Conservation (phyloP, 2,888 invertebrate genomes). For the Campoletis raptor region DNA sequence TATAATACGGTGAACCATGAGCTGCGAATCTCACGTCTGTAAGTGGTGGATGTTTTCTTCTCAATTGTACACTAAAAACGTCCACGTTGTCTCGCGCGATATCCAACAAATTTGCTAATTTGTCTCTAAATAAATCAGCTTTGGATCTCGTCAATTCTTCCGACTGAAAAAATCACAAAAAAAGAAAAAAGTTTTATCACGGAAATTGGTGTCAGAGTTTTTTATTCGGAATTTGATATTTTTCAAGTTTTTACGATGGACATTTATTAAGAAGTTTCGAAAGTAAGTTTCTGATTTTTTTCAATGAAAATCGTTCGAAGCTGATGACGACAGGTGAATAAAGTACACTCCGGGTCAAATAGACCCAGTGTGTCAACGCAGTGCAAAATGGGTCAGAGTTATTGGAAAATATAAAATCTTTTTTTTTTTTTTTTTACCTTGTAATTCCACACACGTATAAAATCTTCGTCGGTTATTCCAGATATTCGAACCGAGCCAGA, state of each 20-base stretch:
- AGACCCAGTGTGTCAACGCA: not conserved
- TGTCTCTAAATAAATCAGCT: constrained; percentile 94
- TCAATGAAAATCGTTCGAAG: not conserved
- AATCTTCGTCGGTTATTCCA: constrained; percentile 98
- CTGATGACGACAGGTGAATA: no score
- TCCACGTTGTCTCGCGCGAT: constrained; percentile 96
- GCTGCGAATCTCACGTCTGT: constrained; percentile 98
- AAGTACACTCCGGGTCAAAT: not conserved
- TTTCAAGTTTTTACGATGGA: not conserved
- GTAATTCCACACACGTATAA: constrained; percentile 97
- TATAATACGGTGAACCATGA: constrained; percentile 98
- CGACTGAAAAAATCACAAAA: constrained; percentile 84
- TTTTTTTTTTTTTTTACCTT: constrained; percentile 83
- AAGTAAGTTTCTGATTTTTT: no score
- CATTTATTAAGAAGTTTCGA: not conserved
- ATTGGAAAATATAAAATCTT: not conserved
- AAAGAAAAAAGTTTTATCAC: not conserved
- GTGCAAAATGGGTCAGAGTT: not conserved
- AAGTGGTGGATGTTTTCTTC: constrained; percentile 94
- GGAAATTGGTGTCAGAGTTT: not conserved
- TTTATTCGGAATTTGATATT: not conserved
- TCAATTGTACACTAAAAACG: constrained; percentile 97
- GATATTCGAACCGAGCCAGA: constrained; percentile 97
- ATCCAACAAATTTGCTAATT: constrained; percentile 93
- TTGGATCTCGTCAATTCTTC: constrained; percentile 94